Evolutionary conservation across 64 coral and sea anemone genomes (phyloP), one percentile per base, ranked within the genome.

Genomic region (Acropora yongei): DNA sequence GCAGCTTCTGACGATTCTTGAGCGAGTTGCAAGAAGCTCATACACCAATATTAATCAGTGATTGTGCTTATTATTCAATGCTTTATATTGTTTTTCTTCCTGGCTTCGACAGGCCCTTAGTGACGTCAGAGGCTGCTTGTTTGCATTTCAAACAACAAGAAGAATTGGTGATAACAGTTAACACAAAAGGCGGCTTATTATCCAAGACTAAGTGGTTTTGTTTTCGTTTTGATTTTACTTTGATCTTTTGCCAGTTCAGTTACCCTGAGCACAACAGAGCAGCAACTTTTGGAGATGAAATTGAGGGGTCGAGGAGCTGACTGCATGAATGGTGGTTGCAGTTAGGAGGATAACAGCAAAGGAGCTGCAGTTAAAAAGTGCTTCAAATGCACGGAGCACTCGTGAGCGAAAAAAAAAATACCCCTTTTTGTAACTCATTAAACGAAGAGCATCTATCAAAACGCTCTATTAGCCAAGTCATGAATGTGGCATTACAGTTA

Each of bases 91-190:
- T 48, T 71, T 42, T 65, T 11, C 18, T 71, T 72, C 82, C 82
- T 85, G 61, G 82, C n/a, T 42, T 10, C 47, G 20, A 18, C 17
- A 12, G 14, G 6, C 43, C 61, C 82, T 12, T 69, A 18, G 44
- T 71, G 82, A 72, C 82, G 63, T 85, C 61, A 72, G 6, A 4
- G 11, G 48, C 2, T 68, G 60, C 68, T 49, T 48, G 75, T 85
- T 69, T 47, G 16, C 8, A 3, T 85, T 39, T 61, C 45, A 71
- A 44, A 47, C 63, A 68, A 30, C 49, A 17, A 57, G 10, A 16
- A 45, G 57, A 12, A 1, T 83, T 18, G 41, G 8, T 17, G 51
- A 19, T 49, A 2, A 71, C 75, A 48, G 18, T 78, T 10, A 45
- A 76, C 12, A 76, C 41, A 45, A 76, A 76, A 2, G 42, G 30